Evolutionary conservation across 2,797 vertebrate genomes (phyloP), one percentile per base, ranked within the genome.

Genomic region (Neosilurus hyrtlii): DNA sequence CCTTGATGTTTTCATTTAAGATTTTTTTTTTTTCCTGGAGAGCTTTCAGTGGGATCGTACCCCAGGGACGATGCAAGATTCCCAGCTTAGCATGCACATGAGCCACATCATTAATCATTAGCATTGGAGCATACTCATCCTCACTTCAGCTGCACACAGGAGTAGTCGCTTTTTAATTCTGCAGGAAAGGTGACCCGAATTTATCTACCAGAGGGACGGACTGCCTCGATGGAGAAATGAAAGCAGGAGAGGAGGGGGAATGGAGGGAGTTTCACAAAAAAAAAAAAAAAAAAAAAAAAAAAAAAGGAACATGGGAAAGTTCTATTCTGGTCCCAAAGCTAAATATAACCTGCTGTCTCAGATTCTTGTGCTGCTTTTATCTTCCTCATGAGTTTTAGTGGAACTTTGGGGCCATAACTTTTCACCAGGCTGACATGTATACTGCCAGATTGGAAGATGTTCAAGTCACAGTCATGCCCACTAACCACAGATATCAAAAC

Each of bases 1-100:
- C 37, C 66, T 86, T 84, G 84, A 87, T 86, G 85, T 86, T 87
- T 88, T 87, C 85, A 87, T 86, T 83, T 81, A 81, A 78, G 79
- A 20, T 15, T 81, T 82, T 86, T 24, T 82, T 86, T 24, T 83
- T 81, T 85, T 78, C 26, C 35, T 59, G 57, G 86, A 72, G 70
- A 83, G 65, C 84, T 81, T 86, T 88, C 87, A 85, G 52, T 84
- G 82, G 63, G 79, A 80, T 81, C 54, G 66, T 76, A 70, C 85
- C 86, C 77, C 24, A 78, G 85, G 85, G 87, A 84, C 72, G 84
- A 86, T 82, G 72, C 52, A 59, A 85, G 82, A 74, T 62, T 83
- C 78, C 62, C 84, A 68, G 66, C 66, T 81, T 80, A 85, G 81
- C 65, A 85, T 83, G 66, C 52, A 57, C 75, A 15, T 72, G 71